Conservation (phyloP, 2,888 invertebrate genomes). For the Blastobasis adustella region DNA sequence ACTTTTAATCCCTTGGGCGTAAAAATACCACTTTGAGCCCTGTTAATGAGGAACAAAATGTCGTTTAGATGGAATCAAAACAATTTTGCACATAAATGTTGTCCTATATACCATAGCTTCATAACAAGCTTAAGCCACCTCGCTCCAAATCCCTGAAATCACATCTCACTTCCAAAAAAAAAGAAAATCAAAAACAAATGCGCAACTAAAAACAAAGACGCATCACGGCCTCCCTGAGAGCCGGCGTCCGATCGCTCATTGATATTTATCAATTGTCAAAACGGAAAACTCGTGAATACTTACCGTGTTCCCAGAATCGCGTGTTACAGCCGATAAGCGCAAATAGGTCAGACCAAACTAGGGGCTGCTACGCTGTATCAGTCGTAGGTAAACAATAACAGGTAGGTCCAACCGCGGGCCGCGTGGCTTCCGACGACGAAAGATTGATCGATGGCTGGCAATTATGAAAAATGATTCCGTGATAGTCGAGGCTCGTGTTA, state of each 20-base stretch:
- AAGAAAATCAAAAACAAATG: no score
- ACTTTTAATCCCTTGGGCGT: no score
- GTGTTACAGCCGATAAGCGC: slow-evolving; percentile 45
- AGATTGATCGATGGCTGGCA: slow-evolving; percentile 62
- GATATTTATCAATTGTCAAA: slow-evolving; percentile 18
- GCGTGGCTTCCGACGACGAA: slow-evolving; percentile 63
- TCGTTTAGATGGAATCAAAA: no score
- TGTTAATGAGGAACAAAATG: no score
- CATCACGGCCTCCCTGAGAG: no score
- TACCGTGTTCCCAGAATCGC: slow-evolving; percentile 30
- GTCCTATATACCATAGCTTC: no score
- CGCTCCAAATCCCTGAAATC: no score
- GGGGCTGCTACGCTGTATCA: slow-evolving; percentile 41
- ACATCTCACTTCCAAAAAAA: no score
- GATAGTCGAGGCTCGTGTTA: slow-evolving; percentile 15
- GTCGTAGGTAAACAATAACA: slow-evolving; percentile 58
- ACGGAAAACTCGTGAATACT: slow-evolving; percentile 20
- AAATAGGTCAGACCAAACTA: slow-evolving; percentile 33
- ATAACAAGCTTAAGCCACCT: no score
- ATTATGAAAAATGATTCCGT: slow-evolving; percentile 68
- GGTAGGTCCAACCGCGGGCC: slow-evolving; percentile 43
- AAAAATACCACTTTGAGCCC: no score
- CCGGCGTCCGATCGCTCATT: slow-evolving; percentile 2
- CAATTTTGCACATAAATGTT: no score
- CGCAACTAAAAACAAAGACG: not conserved